These are phyloP conservation scores for Spea hammondii DNA, from an alignment of 2,797 vertebrate species.

Conservation along the genomic window DNA sequence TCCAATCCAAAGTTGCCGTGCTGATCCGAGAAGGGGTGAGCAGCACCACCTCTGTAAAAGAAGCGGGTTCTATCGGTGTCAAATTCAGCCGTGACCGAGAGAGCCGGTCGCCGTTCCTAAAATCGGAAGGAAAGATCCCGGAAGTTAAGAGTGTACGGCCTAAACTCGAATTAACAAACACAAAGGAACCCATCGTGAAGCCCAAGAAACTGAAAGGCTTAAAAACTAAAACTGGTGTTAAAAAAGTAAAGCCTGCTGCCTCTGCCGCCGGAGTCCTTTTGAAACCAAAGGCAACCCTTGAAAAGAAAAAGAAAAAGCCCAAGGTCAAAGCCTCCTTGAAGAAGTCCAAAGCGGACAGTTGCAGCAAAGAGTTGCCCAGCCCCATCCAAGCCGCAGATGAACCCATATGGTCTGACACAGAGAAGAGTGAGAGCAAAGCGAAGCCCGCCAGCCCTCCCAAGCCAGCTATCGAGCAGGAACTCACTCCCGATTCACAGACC, in stretches of 20 bases:
- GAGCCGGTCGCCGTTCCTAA: constrained; percentile 88
- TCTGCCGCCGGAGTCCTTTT: constrained; percentile 7
- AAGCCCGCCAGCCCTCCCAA: constrained; percentile 57
- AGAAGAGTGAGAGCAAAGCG: constrained; percentile 53
- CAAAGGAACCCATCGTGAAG: constrained; percentile 56
- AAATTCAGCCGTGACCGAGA: constrained; percentile 90
- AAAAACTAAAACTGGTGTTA: constrained; percentile 64
- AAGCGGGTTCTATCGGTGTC: constrained; percentile 85
- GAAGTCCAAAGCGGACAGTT: constrained; percentile 70
- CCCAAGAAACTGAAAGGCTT: constrained; percentile 65
- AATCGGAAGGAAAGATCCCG: constrained; percentile 74
- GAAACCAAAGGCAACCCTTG: constrained; percentile 58
- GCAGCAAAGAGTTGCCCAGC: constrained; percentile 60
- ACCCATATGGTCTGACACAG: constrained; percentile 66
- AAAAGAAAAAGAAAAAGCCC: constrained; percentile 63
- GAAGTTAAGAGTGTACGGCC: constrained; percentile 44
- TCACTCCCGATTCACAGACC: constrained; percentile 87
- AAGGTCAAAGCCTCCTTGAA: constrained; percentile 59
- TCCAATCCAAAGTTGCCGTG: constrained; percentile 92
- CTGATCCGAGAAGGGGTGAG: constrained; percentile 89
- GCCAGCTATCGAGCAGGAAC: constrained; percentile 71
- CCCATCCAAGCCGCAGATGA: constrained; percentile 68
- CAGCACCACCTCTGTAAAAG: constrained; percentile 78
- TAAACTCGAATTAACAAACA: constrained; percentile 52
- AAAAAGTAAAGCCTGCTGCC: constrained; percentile 58